These are phyloP conservation scores for Larimichthys polyactis DNA, from an alignment of 2,113 vertebrate genomes.

Conservation along the genomic window DNA sequence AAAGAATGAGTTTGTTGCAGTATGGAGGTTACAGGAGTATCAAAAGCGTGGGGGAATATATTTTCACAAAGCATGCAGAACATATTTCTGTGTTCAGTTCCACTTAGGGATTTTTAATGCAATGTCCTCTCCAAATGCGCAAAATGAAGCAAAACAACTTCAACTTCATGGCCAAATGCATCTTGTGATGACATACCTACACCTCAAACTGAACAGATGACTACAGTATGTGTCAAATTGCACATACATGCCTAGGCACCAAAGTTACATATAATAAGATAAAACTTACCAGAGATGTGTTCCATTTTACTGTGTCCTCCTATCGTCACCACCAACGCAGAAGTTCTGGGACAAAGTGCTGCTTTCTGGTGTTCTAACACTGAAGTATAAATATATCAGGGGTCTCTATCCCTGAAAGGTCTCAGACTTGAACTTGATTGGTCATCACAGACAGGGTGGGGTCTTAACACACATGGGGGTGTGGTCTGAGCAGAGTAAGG, in stretches of 20 bases:
- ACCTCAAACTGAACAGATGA: background rate
- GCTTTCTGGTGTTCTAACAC: slow-evolving; percentile 27
- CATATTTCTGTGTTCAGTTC: background rate
- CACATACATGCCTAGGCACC: background rate
- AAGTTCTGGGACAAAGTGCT: slow-evolving; percentile 23
- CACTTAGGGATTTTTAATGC: background rate
- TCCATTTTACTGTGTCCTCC: slow-evolving; percentile 49
- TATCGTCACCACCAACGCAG: background rate
- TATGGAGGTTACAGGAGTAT: background rate
- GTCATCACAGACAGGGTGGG: slow-evolving; percentile 54
- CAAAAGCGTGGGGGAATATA: background rate
- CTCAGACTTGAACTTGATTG: slow-evolving; percentile 68
- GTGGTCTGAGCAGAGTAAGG: background rate
- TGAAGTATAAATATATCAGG: background rate
- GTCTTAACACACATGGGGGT: background rate
- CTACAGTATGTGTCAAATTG: background rate
- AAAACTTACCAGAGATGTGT: slow-evolving; percentile 68
- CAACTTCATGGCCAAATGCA: background rate
- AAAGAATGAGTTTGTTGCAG: background rate
- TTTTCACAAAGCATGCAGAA: background rate
- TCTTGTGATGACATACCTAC: background rate
- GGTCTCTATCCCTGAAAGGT: slow-evolving; percentile 23
- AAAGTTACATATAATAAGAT: background rate
- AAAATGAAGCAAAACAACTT: background rate
- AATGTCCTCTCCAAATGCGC: background rate